phyloP scores from a whole-genome alignment of 2,888 invertebrate genomes.

The Scotopteryx bipunctaria region DNA sequence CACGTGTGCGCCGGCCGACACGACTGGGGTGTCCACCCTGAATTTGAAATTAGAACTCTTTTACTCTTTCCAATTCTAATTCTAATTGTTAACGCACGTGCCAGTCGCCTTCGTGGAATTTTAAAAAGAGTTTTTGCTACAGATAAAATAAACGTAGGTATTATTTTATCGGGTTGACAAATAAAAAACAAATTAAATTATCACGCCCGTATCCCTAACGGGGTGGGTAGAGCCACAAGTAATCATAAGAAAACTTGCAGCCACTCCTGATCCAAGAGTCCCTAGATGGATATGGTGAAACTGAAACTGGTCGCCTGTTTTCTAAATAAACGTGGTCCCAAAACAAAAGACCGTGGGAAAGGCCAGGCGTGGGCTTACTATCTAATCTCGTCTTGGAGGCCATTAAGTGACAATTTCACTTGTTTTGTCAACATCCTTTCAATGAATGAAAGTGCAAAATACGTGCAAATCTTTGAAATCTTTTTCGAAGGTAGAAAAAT shows the following conservation, averaged over 20 bases:
- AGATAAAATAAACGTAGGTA: slow-evolving; percentile 50
- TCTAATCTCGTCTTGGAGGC: slow-evolving; percentile 52
- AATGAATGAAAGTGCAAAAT: slow-evolving; percentile 6
- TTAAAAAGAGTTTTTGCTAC: slow-evolving; percentile 13
- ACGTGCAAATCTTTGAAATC: not conserved
- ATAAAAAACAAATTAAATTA: too few relatives aligned
- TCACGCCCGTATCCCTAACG: too few relatives aligned
- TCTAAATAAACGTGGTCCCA: not conserved
- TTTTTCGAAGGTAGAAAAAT: not conserved
- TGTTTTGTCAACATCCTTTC: slow-evolving; percentile 33
- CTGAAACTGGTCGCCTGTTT: not conserved
- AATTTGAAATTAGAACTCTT: slow-evolving; percentile 73
- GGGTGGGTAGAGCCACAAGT: too few relatives aligned
- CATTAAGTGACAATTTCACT: slow-evolving; percentile 54
- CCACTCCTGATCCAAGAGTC: too few relatives aligned
- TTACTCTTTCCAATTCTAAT: slow-evolving; percentile 72
- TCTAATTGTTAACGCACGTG: slow-evolving; percentile 77
- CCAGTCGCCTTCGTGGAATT: slow-evolving; percentile 61
- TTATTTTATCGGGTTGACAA: too few relatives aligned
- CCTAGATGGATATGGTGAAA: too few relatives aligned
- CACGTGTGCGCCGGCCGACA: slow-evolving; percentile 77
- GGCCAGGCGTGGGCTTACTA: slow-evolving; percentile 49
- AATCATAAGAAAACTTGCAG: too few relatives aligned
- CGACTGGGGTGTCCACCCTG: slow-evolving; percentile 71
- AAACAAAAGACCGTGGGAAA: slow-evolving; percentile 54